Base-by-base conservation (phyloP, 2,113 vertebrate species). In the Electrona antarctica region DNA sequence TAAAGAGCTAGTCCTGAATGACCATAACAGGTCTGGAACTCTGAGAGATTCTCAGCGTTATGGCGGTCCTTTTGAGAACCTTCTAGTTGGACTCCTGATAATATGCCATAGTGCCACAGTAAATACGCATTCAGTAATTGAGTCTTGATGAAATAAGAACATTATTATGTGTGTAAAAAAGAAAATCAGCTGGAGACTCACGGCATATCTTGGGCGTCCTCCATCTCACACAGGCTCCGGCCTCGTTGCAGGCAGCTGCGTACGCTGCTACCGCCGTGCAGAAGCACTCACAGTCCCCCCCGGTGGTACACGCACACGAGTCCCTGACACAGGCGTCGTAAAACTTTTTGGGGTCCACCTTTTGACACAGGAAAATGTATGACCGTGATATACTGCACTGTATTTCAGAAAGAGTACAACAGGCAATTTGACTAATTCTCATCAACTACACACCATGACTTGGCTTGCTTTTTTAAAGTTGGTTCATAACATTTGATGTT, bases 281-380 rank as follows among this genome's bases (percentile, higher is more conserved):
- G 85, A 96, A 94, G 12, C 95, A 96, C 76, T 95, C 95, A 28
- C 95, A 96, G 66, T 96, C 95, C 13, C 95, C 95, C 14, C 95
- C 95, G 0, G 92, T 88, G 88, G 96, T 94, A 0, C 95, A 96
- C 67, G 94, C 95, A 6, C 95, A 96, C 0, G 94, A 93, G 7
- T 95, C 95, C 3, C 77, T 87, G 77, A 95, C 93, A 0, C 95
- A 96, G 6, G 93, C 92, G 61, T 95, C 94, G 5, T 94, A 95
- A 82, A 94, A 96, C 50, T 84, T 89, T 58, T 87, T 74, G 1
- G 94, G 92, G 49, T 96, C 94, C 86, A 96, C 92, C 95, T 96
- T 15, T 41, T 29, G 2, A 7, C 10, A 49, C 21, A 64, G 33
- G 33, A 69, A 52, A 41, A 52, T 13, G 13, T 9, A 3, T 52